Evolutionary conservation across 1,140 invertebrate species (phyloP), one percentile per base, ranked within the genome.

Genomic region (Eciton burchellii): DNA sequence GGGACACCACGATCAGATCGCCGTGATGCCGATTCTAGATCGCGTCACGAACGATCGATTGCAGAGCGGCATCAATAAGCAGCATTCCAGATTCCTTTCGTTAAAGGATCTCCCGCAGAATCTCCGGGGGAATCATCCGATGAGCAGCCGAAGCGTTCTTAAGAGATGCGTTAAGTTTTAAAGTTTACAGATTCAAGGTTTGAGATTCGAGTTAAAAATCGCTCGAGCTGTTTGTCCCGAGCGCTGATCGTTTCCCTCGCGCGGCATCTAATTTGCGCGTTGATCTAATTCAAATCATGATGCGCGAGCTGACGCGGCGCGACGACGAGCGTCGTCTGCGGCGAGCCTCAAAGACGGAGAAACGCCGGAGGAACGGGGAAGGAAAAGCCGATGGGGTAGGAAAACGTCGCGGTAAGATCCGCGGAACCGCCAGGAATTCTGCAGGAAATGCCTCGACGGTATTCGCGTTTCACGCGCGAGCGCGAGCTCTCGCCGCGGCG

Each of bases 391-490:
- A 29, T 9, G 19, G 49, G 49, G 24, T 43, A 52, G 12, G 49
- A 43, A 45, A 70, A 35, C 43, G 63, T 79, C 52, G 35, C 21
- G 63, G 52, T 66, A 70, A 29, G 74, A 70, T 79, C 24, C 74
- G 21, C 43, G 74, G 45, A 79, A 57, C 74, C 63, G 71, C 79
- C 56, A 73, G 83, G 81, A 76, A 85, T 85, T 87, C 72, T 76
- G 57, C 70, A 74, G 74, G 76, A 84, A 74, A 81, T 81, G 70
- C 62, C 72, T 70, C 63, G 49, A 79, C 35, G 49, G 52, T 79
- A 70, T 79, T 68, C 35, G 62, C 26, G 74, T 77, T 77, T 77
- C 74, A 21, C 73, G 16, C n/a, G n/a, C n/a, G 35, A 35, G 35
- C 6, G n/a, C 63, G 35, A 79, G 35, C 21, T 79, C 49, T 54